phyloP scores from a whole-genome alignment of 2,113 vertebrate species.

The Daboia siamensis region DNA sequence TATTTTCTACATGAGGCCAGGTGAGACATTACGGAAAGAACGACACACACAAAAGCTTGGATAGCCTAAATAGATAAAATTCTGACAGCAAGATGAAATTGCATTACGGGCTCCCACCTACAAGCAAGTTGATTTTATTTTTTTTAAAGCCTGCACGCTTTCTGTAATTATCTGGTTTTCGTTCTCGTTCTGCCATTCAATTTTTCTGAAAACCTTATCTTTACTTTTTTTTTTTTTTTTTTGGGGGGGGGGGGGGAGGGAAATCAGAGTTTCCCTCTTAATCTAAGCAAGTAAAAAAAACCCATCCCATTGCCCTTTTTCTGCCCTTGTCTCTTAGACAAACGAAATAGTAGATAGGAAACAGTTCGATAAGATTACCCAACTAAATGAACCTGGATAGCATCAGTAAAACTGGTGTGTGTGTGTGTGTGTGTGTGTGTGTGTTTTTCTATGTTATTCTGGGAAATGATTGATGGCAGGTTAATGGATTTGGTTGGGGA shows the following conservation, averaged over 20 bases:
- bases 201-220: background rate
- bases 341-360: constrained; percentile 9
- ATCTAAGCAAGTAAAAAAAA: background rate
- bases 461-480: background rate
- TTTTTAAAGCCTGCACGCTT: constrained; percentile 35
- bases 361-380: background rate
- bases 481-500: background rate
- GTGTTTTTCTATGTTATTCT: background rate
- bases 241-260: accelerated
- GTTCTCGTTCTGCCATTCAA: constrained; percentile 25
- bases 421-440: background rate
- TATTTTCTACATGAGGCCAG: background rate
- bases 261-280: background rate
- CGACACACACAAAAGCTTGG: background rate
- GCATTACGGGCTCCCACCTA: constrained; percentile 13
- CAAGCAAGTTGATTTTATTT: constrained; percentile 29
- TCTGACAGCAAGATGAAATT: background rate
- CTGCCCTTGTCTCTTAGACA: background rate
- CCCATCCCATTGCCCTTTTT: background rate
- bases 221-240: background rate
- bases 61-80: background rate
- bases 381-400: background rate
- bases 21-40: background rate
- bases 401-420: background rate
- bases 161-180: background rate